phyloP scores from a whole-genome alignment of 1,140 invertebrate genomes.

The Lasaia peninsularis region DNA sequence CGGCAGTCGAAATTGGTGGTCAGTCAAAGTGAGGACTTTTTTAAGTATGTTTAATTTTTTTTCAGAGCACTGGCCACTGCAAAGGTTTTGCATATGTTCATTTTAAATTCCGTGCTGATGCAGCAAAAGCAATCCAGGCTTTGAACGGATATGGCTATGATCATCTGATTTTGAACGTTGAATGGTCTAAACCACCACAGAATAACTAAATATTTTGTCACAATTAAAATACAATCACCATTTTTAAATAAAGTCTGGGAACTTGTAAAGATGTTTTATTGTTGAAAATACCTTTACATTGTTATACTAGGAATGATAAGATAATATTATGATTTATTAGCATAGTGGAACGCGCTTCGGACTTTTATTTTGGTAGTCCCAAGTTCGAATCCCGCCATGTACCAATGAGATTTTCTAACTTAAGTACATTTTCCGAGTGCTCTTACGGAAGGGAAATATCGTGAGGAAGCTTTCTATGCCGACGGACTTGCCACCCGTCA shows the following conservation, averaged over 20 bases:
- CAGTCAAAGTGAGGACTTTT: too few species aligned
- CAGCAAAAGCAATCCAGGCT: slow-evolving; percentile 91
- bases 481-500: too few species aligned
- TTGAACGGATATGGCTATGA: slow-evolving; percentile 98
- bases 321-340: too few species aligned
- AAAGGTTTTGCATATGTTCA: slow-evolving; percentile 98
- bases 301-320: too few species aligned
- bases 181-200: slow-evolving; percentile 96
- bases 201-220: slow-evolving; percentile 50
- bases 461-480: too few species aligned
- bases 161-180: slow-evolving; percentile 98
- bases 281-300: neutral
- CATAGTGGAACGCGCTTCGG: too few species aligned
- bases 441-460: too few species aligned
- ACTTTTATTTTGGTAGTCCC: too few species aligned
- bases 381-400: too few species aligned
- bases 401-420: too few species aligned
- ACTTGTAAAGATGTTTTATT: slow-evolving; percentile 1
- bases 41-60: slow-evolving; percentile 28
- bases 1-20: too few species aligned
- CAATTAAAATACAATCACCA: neutral
- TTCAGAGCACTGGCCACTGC: slow-evolving; percentile 85
- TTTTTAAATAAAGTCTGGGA: slow-evolving; percentile 11
- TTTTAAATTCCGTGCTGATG: slow-evolving; percentile 93
- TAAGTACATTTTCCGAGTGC: too few species aligned